Conservation (phyloP, 1,140 invertebrate genomes). For the Gryon sp. region DNA sequence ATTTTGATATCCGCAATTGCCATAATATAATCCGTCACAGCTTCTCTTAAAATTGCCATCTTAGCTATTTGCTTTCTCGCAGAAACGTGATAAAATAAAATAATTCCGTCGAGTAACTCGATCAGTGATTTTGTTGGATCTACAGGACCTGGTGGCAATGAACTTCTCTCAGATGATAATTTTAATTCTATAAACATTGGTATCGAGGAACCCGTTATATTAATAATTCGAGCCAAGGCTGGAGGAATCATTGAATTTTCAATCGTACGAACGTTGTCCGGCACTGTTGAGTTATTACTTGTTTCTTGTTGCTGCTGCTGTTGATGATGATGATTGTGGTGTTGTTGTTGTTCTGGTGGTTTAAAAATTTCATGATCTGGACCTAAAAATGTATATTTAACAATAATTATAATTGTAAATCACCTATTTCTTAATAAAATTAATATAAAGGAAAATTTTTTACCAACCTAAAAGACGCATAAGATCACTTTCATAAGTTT, state of each 20-base stretch:
- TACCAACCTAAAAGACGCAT: slow-evolving; percentile 74
- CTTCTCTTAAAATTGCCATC: slow-evolving; percentile 81
- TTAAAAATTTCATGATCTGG: slow-evolving; percentile 73
- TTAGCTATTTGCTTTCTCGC: slow-evolving; percentile 87
- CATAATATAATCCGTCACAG: slow-evolving; percentile 81
- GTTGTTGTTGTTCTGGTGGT: slow-evolving; percentile 71
- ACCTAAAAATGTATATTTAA: slow-evolving; percentile 20
- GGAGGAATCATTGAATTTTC: slow-evolving; percentile 68
- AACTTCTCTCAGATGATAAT: slow-evolving; percentile 66
- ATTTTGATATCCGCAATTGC: slow-evolving; percentile 80
- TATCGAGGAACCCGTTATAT: slow-evolving; percentile 53
- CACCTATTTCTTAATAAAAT: neutral
- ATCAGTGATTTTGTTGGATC: slow-evolving; percentile 78
- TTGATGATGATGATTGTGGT: too few relatives aligned
- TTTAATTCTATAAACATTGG: slow-evolving; percentile 68
- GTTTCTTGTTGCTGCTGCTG: too few relatives aligned
- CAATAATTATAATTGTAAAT: neutral
- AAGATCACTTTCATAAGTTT: slow-evolving; percentile 81
- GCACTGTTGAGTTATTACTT: slow-evolving; percentile 40
- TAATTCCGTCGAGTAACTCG: slow-evolving; percentile 84
- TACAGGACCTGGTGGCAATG: slow-evolving; percentile 71
- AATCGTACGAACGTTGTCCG: slow-evolving; percentile 45
- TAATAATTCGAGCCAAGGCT: slow-evolving; percentile 67
- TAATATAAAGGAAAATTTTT: slow-evolving; percentile 1
- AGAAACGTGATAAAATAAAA: slow-evolving; percentile 84